Evolutionary conservation across 2,888 invertebrate species (phyloP), one percentile per base, ranked within the genome.

Genomic region (Athripsodes cinereus): DNA sequence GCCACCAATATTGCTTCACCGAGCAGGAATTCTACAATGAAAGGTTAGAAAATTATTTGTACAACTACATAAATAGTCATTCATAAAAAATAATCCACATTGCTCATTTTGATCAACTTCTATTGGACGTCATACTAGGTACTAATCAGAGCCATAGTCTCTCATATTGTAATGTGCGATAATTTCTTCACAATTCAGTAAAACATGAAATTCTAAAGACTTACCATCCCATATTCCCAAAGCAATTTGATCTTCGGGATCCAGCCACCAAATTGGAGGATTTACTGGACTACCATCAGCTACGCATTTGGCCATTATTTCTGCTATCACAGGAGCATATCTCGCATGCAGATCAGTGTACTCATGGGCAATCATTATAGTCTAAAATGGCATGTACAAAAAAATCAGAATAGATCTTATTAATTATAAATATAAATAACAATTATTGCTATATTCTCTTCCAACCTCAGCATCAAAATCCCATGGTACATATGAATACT

Each of bases 231-330:
- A 78, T 58, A 81, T 78, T 53, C 69, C 67, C n/a, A 80, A 74
- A 0, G 90, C 86, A 18, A 76, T 76, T 21, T 69, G 67, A 67
- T 92, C 87, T 0, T 68, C 70, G 0, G 92, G 90, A 65, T 84
- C 87, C 0, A 87, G 68, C 92, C 92, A 93, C 93, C 93, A 94
- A 35, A 93, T 78, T 0, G 93, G 93, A 2, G 87, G 78, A 72
- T 90, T 90, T 11, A 91, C 83, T 0, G 90, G 92, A 1, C 80
- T 76, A 0, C 90, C 90, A 1, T 79, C 75, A 1, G 66, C 64
- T 0, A 84, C 80, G 0, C 85, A 78, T 3, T 78, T 72, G 52
- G 81, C 67, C 80, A 88, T 87, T 0, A 84, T 82, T 2, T 75
- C 71, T 64, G 82, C 74, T 57, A 92, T 85, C 40, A 79, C 73